Evolutionary conservation across 1,140 invertebrate genomes (phyloP).

Genomic region (Brachionus rubens): DNA sequence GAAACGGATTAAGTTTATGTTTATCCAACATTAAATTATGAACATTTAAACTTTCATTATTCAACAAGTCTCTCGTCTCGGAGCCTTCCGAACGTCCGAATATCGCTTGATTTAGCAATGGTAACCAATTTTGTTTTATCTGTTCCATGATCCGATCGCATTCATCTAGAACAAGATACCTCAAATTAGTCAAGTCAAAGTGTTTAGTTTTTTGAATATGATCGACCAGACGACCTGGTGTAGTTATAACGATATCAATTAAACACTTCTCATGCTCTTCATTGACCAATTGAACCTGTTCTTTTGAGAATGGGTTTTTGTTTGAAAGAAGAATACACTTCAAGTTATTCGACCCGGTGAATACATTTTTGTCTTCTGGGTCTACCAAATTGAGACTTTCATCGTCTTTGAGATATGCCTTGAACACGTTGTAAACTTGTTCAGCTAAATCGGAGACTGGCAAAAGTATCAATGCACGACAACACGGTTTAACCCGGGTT

Average conservation of each 20-base stretch:
- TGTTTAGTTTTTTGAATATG: conserved; percentile 81
- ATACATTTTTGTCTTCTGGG: neutral
- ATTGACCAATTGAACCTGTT: conserved; percentile 72
- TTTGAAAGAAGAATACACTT: conserved; percentile 65
- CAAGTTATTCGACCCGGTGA: neutral
- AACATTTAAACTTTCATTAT: conserved; percentile 41
- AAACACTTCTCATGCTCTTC: conserved; percentile 60
- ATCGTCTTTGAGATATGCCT: conserved; percentile 70
- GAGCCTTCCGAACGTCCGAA: conserved; percentile 52
- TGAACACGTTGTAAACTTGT: conserved; percentile 78
- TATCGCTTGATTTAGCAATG: conserved; percentile 64
- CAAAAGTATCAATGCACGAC: conserved; percentile 80
- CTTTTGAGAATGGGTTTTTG: conserved; percentile 69
- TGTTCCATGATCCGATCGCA: conserved; percentile 88
- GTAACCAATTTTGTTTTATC: conserved; percentile 81
- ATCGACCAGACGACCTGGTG: conserved; percentile 85
- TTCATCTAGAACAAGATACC: conserved; percentile 86
- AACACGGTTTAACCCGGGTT: conserved; percentile 48
- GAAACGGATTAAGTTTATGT: conserved; percentile 54
- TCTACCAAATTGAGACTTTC: neutral
- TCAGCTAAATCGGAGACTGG: conserved; percentile 84
- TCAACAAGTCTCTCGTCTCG: conserved; percentile 49
- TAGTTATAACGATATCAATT: conserved; percentile 85
- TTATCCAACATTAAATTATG: conserved; percentile 50
- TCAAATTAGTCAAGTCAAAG: conserved; percentile 74